Conservation (phyloP, 2,113 vertebrate species). For the Rhea pennata region DNA sequence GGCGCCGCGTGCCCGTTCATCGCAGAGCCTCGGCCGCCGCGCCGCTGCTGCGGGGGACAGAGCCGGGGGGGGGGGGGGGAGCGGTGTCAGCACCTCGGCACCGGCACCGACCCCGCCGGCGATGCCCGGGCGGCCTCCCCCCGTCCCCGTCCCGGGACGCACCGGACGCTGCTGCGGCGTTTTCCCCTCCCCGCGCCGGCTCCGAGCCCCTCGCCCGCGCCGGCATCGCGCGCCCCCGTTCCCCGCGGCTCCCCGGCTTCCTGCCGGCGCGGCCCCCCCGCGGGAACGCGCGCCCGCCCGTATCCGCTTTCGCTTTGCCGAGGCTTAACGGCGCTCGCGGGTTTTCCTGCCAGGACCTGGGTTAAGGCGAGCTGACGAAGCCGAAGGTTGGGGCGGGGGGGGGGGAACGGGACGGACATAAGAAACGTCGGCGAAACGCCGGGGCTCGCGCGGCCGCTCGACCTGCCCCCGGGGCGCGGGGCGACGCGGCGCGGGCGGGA, state of each 20-base stretch:
- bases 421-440: conserved; percentile 29
- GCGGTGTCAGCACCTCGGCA: background rate
- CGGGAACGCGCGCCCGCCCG: conserved; percentile 11
- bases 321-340: conserved; percentile 20
- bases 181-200: too few relatives aligned
- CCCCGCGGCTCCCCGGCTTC: background rate
- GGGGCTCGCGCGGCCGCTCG: background rate
- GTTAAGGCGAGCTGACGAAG: conserved; percentile 40
- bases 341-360: conserved; percentile 52
- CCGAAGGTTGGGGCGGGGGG: conserved; percentile 1
- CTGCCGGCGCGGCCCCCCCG: conserved; percentile 45
- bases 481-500: background rate
- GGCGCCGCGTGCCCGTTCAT: conserved; percentile 94
- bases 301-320: conserved; percentile 60
- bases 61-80: background rate
- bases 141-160: too few relatives aligned
- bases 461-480: background rate
- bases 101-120: too few relatives aligned
- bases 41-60: conserved; percentile 80
- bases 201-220: too few relatives aligned
- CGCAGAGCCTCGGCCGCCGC: conserved; percentile 85
- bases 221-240: too few relatives aligned
- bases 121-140: too few relatives aligned
- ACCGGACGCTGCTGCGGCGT: too few relatives aligned
- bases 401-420: background rate